phyloP scores from a whole-genome alignment of 1,140 invertebrate species.

The Thaumatotibia leucotreta region DNA sequence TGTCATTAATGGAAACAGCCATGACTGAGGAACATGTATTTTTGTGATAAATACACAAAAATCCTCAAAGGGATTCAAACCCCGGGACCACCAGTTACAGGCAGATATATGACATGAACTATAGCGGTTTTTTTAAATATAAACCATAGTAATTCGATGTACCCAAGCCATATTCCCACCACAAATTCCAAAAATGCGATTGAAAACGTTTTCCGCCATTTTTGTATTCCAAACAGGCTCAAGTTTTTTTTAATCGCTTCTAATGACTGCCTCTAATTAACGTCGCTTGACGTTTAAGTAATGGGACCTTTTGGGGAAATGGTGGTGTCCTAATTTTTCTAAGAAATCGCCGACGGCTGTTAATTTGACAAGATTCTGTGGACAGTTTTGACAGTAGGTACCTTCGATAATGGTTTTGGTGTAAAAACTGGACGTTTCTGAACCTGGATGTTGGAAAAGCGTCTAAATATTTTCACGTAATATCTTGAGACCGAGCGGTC shows the following conservation, averaged over 20 bases:
- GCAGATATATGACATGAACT: too few relatives aligned
- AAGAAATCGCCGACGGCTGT: background rate
- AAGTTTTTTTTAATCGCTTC: constrained; percentile 59
- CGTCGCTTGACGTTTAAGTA: constrained; percentile 50
- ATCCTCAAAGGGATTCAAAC: too few relatives aligned
- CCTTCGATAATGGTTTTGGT: background rate
- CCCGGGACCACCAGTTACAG: too few relatives aligned
- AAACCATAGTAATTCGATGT: background rate
- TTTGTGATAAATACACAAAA: too few relatives aligned
- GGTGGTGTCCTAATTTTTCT: background rate
- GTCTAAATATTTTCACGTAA: too few relatives aligned
- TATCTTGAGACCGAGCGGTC: too few relatives aligned
- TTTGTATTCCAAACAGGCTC: constrained; percentile 45
- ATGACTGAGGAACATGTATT: too few relatives aligned
- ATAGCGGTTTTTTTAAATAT: too few relatives aligned
- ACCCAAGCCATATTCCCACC: background rate
- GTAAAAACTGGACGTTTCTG: too few relatives aligned
- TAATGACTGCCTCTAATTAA: constrained; percentile 68
- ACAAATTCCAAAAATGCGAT: background rate
- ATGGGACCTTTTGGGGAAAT: constrained; percentile 49
- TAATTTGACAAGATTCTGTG: background rate
- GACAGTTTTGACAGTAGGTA: background rate
- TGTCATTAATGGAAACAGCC: too few relatives aligned
- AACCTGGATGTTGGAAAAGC: too few relatives aligned
- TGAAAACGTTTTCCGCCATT: constrained; percentile 18